Evolutionary conservation across 2,888 invertebrate genomes (phyloP), one percentile per base, ranked within the genome.

Genomic region (Agrotis puta): DNA sequence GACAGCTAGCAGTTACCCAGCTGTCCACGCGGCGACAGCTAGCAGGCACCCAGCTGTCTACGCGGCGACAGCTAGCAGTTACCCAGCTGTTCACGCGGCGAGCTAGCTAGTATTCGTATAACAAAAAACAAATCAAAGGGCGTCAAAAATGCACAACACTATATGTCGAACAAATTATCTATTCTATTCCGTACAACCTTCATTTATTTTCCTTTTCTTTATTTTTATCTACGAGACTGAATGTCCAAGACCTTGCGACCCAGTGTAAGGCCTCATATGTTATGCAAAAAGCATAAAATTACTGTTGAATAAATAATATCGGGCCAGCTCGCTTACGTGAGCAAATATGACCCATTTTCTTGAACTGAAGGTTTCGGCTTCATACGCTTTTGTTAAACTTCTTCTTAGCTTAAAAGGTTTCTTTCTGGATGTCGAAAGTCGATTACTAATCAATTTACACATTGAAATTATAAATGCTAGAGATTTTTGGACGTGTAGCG

Each of bases 271-370:
- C 27, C 48, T 53, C 48, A 54, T 45, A 39, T 43, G 20, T 24
- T 51, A 58, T 27, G 33, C n/a, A 18, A 33, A 45, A 54, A 59
- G 48, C 33, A 54, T 75, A 51, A 59, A 78, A 72, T 64, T 59
- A 70, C 56, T 70, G 63, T 24, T 64, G 45, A 63, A 39, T 63
- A 59, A 50, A 45, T 47, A 53, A 75, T 47, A 70, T 54, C 27
- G 3, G 20, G 47, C 50, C 14, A 47, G 20, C 61, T 57, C 20
- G 33, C 45, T 39, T 50, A 56, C 13, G 20, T 59, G 24, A 74
- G 50, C 48, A 45, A 50, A 56, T 33, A 53, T 59, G 62, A 54
- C 72, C 72, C n/a, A 56, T 71, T 56, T 70, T 27, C 39, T 18
- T 43, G 7, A n/a, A 56, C 18, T 43, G 7, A n/a, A 61, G 7